phyloP scores from a whole-genome alignment of 2,797 vertebrate genomes.

The Lophotriccus pileatus region DNA sequence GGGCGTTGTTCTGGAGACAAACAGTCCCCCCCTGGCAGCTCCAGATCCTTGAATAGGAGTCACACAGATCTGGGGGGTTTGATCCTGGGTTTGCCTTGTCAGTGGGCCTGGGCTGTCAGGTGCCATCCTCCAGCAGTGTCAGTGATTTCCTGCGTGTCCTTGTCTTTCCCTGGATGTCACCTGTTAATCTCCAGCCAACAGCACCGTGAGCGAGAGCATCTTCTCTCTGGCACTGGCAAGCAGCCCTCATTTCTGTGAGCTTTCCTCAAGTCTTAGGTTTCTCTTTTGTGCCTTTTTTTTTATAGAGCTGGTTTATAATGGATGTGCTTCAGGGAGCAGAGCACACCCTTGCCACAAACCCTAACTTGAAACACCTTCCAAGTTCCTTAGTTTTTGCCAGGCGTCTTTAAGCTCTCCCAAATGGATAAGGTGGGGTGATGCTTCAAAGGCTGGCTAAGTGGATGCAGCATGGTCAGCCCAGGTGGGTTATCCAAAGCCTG shows the following conservation, averaged over 20 bases:
- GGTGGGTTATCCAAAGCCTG: background rate
- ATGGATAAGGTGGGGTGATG: background rate
- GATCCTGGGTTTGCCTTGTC: background rate
- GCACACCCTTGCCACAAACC: background rate
- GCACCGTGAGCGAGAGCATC: background rate
- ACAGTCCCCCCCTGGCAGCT: background rate
- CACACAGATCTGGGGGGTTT: background rate
- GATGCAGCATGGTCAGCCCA: background rate
- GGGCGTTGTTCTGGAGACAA: background rate
- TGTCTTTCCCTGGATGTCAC: background rate
- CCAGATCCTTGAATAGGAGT: fast-evolving
- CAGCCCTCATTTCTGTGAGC: background rate
- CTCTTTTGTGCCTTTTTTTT: background rate
- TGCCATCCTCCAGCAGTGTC: background rate
- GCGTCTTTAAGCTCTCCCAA: background rate
- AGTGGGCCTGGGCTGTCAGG: background rate
- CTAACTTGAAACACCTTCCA: background rate
- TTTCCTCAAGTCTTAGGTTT: background rate
- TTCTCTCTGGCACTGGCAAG: background rate
- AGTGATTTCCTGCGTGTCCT: fast-evolving
- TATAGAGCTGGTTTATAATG: background rate
- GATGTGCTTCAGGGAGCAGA: background rate
- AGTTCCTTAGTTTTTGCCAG: background rate
- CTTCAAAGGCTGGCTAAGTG: background rate
- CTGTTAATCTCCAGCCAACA: background rate